These are phyloP conservation scores for Petrolisthes manimaculis DNA, from an alignment of 2,888 invertebrate species.

Conservation along the genomic window DNA sequence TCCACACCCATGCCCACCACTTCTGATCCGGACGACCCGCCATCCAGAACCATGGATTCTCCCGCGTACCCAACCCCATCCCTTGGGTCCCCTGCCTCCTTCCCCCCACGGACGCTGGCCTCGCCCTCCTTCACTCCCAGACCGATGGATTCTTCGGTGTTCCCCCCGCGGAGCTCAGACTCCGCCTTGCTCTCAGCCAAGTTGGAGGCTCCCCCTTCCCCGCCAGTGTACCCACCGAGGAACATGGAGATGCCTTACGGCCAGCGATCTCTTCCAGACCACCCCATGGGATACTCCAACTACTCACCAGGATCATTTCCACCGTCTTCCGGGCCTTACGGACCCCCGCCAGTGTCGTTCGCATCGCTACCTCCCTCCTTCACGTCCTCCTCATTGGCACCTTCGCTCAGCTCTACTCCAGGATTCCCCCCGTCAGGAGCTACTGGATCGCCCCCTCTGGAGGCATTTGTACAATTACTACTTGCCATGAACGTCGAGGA, in stretches of 20 bases:
- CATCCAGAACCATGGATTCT: conserved; percentile 60
- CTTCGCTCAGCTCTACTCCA: conserved; percentile 55
- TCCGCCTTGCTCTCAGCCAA: conserved; percentile 47
- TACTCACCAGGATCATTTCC: conserved; percentile 59
- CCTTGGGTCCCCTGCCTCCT: conserved; percentile 51
- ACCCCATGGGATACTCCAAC: conserved; percentile 57
- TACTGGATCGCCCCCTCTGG: conserved; percentile 61
- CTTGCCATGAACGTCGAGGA: conserved; percentile 66
- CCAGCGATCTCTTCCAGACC: conserved; percentile 57
- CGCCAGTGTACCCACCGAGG: conserved; percentile 58
- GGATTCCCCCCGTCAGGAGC: conserved; percentile 63
- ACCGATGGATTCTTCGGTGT: conserved; percentile 49
- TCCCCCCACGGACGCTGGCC: conserved; percentile 55
- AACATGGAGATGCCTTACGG: conserved; percentile 60
- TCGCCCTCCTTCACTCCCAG: conserved; percentile 54
- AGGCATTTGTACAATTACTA: conserved; percentile 65
- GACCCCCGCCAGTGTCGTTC: conserved; percentile 61
- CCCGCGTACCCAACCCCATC: conserved; percentile 53
- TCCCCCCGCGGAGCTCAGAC: conserved; percentile 52
- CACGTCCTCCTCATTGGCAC: conserved; percentile 57
- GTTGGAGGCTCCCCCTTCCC: conserved; percentile 59
- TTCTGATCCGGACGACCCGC: conserved; percentile 55
- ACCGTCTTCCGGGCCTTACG: conserved; percentile 61
- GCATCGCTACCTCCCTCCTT: conserved; percentile 62
- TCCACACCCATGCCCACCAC: conserved; percentile 57